Percentiles rank a stretch among this genome's conserved stretches.
phyloP scores from a whole-genome alignment of 2,797 vertebrate species.

The Emys orbicularis region DNA sequence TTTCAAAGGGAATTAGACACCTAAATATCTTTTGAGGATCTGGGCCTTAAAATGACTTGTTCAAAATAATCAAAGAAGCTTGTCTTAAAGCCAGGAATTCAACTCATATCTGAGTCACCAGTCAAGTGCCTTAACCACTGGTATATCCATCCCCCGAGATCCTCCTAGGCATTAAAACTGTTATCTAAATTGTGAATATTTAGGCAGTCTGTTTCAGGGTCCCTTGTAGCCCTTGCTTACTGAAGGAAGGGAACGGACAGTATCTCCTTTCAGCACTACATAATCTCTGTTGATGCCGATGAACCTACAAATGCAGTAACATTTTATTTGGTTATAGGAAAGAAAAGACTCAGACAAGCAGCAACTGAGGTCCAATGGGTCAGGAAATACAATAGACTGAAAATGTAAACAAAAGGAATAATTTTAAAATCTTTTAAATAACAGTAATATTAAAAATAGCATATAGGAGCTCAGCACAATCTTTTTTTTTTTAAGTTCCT shows the following conservation, averaged over 20 bases:
- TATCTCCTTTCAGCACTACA: not conserved
- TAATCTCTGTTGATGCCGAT: not conserved
- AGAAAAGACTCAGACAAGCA: not conserved
- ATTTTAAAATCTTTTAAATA: not conserved
- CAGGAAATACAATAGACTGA: not conserved
- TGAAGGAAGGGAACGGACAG: not conserved
- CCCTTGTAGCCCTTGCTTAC: not conserved
- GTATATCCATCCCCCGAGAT: not conserved
- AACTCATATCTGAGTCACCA: not conserved
- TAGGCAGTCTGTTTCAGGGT: not conserved
- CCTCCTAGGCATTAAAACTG: not conserved
- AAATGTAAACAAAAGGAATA: not conserved
- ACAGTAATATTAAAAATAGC: not conserved
- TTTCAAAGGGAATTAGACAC: not conserved
- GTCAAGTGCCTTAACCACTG: not conserved
- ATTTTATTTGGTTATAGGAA: slow-evolving; percentile 22
- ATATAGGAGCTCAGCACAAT: not conserved
- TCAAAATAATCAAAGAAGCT: not conserved
- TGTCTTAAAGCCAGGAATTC: not conserved
- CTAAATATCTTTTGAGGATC: not conserved
- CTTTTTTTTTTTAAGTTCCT: not conserved
- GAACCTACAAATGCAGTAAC: not conserved
- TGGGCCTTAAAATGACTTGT: not conserved
- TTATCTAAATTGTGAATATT: slow-evolving; percentile 10
- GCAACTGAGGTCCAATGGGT: not conserved